Percentiles rank a stretch among this genome's conserved stretches.
phyloP scores from a whole-genome alignment of 2,113 vertebrate species.

The Centropus bengalensis region DNA sequence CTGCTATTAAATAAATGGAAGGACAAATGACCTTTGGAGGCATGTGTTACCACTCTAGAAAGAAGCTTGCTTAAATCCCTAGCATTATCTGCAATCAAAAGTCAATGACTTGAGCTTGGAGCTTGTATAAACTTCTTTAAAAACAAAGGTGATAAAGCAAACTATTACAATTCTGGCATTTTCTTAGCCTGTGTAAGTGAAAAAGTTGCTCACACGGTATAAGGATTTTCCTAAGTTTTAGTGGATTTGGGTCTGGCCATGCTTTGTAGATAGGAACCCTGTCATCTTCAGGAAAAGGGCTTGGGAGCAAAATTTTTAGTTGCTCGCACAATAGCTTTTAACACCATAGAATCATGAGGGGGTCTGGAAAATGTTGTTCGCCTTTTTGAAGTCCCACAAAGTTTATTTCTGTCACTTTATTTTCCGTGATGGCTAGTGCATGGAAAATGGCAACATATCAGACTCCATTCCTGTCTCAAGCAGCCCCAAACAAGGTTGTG shows the following conservation, averaged over 20 bases:
- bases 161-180: not conserved
- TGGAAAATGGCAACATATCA: slow-evolving; percentile 57
- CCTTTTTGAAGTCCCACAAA: slow-evolving; percentile 37
- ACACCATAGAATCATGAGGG: not conserved
- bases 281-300: not conserved
- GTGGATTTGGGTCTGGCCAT: not conserved
- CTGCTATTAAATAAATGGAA: not conserved
- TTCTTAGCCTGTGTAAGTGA: not conserved
- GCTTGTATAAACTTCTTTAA: not conserved
- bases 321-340: slow-evolving; percentile 15
- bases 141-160: not conserved
- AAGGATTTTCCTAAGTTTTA: not conserved
- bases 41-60: not conserved
- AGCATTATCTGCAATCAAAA: not conserved
- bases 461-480: slow-evolving; percentile 16
- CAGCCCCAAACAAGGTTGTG: slow-evolving; percentile 54
- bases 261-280: not conserved
- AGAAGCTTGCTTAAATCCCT: not conserved
- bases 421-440: slow-evolving; percentile 28
- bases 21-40: not conserved
- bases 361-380: slow-evolving; percentile 36
- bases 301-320: not conserved
- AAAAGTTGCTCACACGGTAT: not conserved
- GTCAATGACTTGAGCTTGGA: not conserved
- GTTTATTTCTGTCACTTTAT: slow-evolving; percentile 64